A percentile compares a stretch with the other conserved stretches of the same genome.
These are phyloP conservation scores for Lateolabrax maculatus DNA, from an alignment of 2,797 vertebrate genomes.

Conservation along the genomic window DNA sequence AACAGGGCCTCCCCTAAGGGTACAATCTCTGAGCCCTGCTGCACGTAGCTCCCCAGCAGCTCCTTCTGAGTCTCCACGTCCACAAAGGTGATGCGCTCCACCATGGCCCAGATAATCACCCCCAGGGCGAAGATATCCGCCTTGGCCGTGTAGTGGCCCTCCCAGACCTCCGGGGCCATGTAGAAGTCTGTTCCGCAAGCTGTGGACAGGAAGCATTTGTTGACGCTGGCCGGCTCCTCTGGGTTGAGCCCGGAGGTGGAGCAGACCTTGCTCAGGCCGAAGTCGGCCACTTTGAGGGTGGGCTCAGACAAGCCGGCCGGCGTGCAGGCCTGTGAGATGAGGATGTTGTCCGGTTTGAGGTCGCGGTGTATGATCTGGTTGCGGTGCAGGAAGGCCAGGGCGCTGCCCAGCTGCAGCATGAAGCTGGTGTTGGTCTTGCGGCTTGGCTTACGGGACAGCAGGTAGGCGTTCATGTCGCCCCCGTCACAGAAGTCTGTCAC, in stretches of 20 bases:
- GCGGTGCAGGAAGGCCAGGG: slow-evolving; percentile 96
- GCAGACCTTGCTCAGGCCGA: slow-evolving; percentile 97
- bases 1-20: slow-evolving; percentile 95
- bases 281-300: slow-evolving; percentile 97
- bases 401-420: slow-evolving; percentile 98
- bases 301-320: slow-evolving; percentile 89
- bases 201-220: slow-evolving; percentile 96
- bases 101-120: slow-evolving; percentile 98
- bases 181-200: slow-evolving; percentile 98
- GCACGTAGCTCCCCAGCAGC: slow-evolving; percentile 94
- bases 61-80: slow-evolving; percentile 96
- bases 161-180: slow-evolving; percentile 98
- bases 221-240: slow-evolving; percentile 93
- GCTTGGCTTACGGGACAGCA: slow-evolving; percentile 94
- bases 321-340: slow-evolving; percentile 91
- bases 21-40: slow-evolving; percentile 92
- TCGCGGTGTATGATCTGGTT: slow-evolving; percentile 98
- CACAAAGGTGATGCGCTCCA: slow-evolving; percentile 96
- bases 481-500: slow-evolving; percentile 99
- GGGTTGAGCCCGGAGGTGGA: slow-evolving; percentile 92
- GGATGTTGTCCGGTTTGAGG: slow-evolving; percentile 98
- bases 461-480: slow-evolving; percentile 97
- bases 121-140: slow-evolving; percentile 97
- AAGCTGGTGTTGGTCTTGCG: slow-evolving; percentile 98
- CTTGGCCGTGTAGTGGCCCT: slow-evolving; percentile 98